These are phyloP conservation scores for Limonius californicus DNA, from an alignment of 1,140 invertebrate species.

Conservation along the genomic window DNA sequence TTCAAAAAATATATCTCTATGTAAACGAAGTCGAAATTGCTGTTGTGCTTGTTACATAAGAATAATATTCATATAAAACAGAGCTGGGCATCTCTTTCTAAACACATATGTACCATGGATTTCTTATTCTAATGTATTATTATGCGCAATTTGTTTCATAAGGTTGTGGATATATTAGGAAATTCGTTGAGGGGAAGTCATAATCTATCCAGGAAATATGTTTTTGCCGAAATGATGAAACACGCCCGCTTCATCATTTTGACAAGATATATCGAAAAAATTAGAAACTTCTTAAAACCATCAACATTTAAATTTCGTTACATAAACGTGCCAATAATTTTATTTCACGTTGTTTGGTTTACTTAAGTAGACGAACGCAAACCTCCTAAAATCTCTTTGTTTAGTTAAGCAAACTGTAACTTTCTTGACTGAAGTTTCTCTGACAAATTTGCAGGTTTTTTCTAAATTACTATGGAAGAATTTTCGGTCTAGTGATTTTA, in stretches of 20 bases:
- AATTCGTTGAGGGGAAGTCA: neutral
- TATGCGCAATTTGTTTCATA: neutral
- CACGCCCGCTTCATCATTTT: no score
- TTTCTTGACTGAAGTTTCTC: constrained; percentile 8
- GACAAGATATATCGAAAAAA: no score
- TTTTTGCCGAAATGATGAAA: neutral
- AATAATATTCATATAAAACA: neutral
- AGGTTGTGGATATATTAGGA: neutral
- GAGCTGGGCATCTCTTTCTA: neutral
- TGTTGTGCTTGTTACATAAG: no score
- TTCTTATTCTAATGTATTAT: neutral
- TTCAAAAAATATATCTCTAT: no score
- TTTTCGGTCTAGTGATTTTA: constrained; percentile 7
- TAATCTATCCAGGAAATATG: neutral
- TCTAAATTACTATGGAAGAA: constrained; percentile 7
- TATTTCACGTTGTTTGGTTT: no score
- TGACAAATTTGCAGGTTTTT: constrained; percentile 9
- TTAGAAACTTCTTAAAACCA: neutral
- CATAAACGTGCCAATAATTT: no score
- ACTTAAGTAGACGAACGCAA: no score
- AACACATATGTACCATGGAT: no score
- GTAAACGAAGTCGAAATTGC: no score
- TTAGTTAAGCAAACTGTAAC: neutral
- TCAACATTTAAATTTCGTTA: no score
- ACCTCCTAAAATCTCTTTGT: neutral